Evolutionary conservation across 2,797 vertebrate genomes (phyloP).

Genomic region (Chrosomus eos): DNA sequence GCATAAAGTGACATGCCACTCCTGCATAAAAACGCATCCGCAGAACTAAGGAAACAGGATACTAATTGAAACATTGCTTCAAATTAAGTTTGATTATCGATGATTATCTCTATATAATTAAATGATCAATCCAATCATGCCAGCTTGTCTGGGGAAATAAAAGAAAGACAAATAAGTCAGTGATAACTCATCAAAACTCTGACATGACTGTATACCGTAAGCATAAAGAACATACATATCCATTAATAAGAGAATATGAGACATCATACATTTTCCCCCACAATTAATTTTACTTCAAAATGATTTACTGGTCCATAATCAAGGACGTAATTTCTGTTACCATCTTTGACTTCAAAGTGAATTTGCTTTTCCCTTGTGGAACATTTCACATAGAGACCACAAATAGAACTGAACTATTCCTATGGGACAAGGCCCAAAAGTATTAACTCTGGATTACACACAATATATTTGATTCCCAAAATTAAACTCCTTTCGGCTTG

Average conservation of each 20-base stretch:
- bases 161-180: constrained; percentile 19
- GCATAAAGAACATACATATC: background rate
- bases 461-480: constrained; percentile 34
- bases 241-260: background rate
- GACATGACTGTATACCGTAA: background rate
- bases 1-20: background rate
- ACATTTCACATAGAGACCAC: constrained; percentile 29
- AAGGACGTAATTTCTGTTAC: constrained; percentile 21
- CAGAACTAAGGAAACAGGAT: background rate
- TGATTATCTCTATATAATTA: constrained; percentile 47
- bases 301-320: background rate
- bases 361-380: constrained; percentile 31
- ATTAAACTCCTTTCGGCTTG: constrained; percentile 16
- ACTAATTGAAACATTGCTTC: constrained; percentile 40
- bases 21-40: background rate
- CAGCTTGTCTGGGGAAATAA: constrained; percentile 30
- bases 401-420: constrained; percentile 42
- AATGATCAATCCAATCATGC: constrained; percentile 36
- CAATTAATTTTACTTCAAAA: constrained; percentile 1
- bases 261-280: background rate
- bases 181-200: background rate
- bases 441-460: constrained; percentile 2
- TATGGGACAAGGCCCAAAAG: constrained; percentile 14
- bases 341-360: constrained; percentile 9
- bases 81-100: constrained; percentile 33